Evolutionary conservation across 1,140 invertebrate genomes (phyloP).

Genomic region (Drepana arcuata): DNA sequence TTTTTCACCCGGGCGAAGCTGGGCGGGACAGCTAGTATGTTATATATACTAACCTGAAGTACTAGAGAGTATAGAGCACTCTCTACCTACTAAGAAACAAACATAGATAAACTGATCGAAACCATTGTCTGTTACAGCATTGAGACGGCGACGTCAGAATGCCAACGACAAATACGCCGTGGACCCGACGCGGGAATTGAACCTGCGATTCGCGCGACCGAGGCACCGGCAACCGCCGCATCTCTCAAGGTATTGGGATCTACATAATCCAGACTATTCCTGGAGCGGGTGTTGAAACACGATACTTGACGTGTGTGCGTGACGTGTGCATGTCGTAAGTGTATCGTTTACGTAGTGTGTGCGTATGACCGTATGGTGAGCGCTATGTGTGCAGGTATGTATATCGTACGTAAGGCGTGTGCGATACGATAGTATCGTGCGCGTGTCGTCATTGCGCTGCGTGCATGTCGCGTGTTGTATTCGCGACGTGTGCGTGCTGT

Average conservation of each 20-base stretch:
- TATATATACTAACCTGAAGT: too few relatives aligned
- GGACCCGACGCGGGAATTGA: slow-evolving; percentile 79
- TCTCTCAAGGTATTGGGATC: slow-evolving; percentile 4
- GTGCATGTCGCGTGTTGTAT: too few relatives aligned
- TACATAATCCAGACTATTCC: not conserved
- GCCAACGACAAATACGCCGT: slow-evolving; percentile 82
- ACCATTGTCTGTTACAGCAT: slow-evolving; percentile 14
- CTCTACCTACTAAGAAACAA: not conserved
- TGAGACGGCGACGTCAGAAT: slow-evolving; percentile 75
- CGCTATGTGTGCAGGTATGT: too few relatives aligned
- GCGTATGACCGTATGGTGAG: too few relatives aligned
- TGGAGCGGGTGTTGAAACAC: too few relatives aligned
- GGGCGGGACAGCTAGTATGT: not conserved
- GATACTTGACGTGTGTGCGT: too few relatives aligned
- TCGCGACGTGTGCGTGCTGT: too few relatives aligned
- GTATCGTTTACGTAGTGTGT: too few relatives aligned
- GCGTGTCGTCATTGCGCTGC: too few relatives aligned
- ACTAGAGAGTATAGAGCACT: not conserved
- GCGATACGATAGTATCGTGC: too few relatives aligned
- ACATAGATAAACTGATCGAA: not conserved
- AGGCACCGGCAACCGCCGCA: slow-evolving; percentile 37
- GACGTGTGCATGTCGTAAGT: too few relatives aligned
- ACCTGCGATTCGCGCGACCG: slow-evolving; percentile 80
- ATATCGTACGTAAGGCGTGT: too few relatives aligned
- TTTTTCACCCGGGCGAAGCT: not conserved